Evolutionary conservation across 2,888 invertebrate species (phyloP), one percentile per base, ranked within the genome.

Genomic region (Morpho achilles): DNA sequence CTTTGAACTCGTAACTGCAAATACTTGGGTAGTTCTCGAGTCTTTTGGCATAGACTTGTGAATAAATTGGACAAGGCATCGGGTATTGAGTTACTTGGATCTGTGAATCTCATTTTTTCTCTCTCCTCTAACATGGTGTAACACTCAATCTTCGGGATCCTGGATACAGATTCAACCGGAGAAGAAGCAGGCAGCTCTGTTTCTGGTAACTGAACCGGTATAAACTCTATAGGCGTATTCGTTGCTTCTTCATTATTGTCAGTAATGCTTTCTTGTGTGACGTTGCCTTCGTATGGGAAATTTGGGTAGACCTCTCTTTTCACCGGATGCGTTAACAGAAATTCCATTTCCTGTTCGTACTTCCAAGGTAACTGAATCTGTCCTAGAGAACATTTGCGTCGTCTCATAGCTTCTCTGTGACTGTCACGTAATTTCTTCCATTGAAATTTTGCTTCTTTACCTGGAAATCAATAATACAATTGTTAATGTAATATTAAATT

Each of bases 1-100:
- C 73, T 68, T 56, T 74, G 72, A 7, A 75, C 72, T 48, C 72
- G 59, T 8, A 74, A 58, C 46, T 74, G 73, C 47, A 75, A 64
- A 58, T 69, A 65, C 52, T 66, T 74, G 7, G 74, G 75, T 1
- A 74, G 54, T 39, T 66, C 65, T 3, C 68, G 60, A 7, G 74
- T 74, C 63, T 75, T 74, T 53, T 73, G 64, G 55, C 67, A 72
- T 23, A 75, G 50, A 62, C 74, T 70, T 8, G 66, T 61, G 59
- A 75, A 74, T 43, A 75, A 54, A 46, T 67, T 64, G 4, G 66
- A 56, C 3, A 75, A 47, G 8, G 71, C 69, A 56, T 74, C 71
- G 56, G 52, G 39, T 51, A 53, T 22, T 22, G 9, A 8, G 23
- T 22, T 43, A 43, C 7, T 43, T 8, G 43, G 3, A 8, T 43